These are phyloP conservation scores for Metaphire vulgaris DNA, from an alignment of 1,140 invertebrate species.

Conservation along the genomic window DNA sequence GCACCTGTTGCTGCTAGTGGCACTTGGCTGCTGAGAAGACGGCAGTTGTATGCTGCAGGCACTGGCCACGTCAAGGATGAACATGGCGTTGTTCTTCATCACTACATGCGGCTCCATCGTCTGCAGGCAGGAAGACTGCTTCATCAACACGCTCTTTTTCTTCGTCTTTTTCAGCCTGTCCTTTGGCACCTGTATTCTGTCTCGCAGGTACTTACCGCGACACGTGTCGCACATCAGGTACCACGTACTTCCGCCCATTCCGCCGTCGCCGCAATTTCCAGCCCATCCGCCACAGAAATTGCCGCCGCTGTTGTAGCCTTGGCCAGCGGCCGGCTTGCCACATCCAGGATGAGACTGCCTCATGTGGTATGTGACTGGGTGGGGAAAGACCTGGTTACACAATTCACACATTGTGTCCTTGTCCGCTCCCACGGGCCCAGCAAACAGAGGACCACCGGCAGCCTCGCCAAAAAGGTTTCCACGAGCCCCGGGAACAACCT, in stretches of 20 bases:
- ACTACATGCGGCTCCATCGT: conserved; percentile 57
- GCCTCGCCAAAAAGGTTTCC: conserved; percentile 51
- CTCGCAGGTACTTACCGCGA: conserved; percentile 69
- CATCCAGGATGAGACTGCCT: conserved; percentile 79
- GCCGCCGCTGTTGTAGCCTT: conserved; percentile 78
- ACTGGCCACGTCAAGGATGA: conserved; percentile 78
- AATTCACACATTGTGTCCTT: conserved; percentile 73
- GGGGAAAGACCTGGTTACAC: conserved; percentile 66
- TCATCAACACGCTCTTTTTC: conserved; percentile 40
- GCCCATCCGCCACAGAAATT: conserved; percentile 79
- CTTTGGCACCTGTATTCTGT: conserved; percentile 53
- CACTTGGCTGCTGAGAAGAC: conserved; percentile 39
- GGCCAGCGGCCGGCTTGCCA: conserved; percentile 73
- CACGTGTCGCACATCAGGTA: conserved; percentile 85
- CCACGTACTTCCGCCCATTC: conserved; percentile 75
- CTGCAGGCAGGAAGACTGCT: not conserved
- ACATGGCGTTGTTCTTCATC: conserved; percentile 89
- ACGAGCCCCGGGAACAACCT: conserved; percentile 33
- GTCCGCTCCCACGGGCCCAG: conserved; percentile 42
- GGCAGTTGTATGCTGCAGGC: conserved; percentile 55
- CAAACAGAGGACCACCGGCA: conserved; percentile 33
- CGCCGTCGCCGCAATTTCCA: conserved; percentile 79
- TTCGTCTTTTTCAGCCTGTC: conserved; percentile 46
- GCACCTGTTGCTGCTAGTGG: conserved; percentile 56
- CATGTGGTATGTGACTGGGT: conserved; percentile 87